Base-by-base conservation (phyloP, 2,797 vertebrate genomes). In the Lutjanus argentimaculatus region DNA sequence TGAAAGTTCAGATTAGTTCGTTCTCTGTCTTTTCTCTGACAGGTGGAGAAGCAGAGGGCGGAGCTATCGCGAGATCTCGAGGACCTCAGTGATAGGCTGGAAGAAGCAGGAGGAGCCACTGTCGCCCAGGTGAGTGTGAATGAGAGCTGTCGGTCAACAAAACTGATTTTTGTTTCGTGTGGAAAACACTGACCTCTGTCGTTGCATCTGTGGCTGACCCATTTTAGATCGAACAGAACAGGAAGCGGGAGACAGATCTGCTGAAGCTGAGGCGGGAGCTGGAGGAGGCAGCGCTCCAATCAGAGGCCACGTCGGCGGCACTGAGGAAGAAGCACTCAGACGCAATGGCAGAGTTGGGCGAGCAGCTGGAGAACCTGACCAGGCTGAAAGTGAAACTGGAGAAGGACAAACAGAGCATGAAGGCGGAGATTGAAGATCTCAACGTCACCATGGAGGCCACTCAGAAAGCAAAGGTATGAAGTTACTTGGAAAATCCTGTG, bases 21-120 rank as follows among this genome's bases (percentile, higher is more conserved):
- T 22, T 69, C 25, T 68, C 15, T n/a, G 59, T 70, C 13, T 69
- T 51, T 65, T 72, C n/a, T 57, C 68, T 77, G 64, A 61, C 19
- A 94, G 95, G 91, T 96, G 71, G 94, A 97, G 90, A 97, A 97
- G 77, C 94, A 96, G 76, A 84, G 92, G 77, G 86, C 85, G 0
- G 94, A 97, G 73, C 86, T 95, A 51, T 93, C 95, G 63, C 79
- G 89, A 21, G 95, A 96, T 78, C 93, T 96, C 0, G 93, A 95
- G 82, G 95, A 96, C 58, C 93, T 97, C 75, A 93, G 92, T 1
- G 94, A 96, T 36, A 85, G 94, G 61, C 83, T 94, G 72, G 94
- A 96, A 67, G 95, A 96, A 75, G 93, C 90, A 6, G 91, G 95
- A 45, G 95, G 94, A 57, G 94, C 94, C 67, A 95, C 93, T 0